Conservation (phyloP, 2,113 vertebrate species). For the Gobius niger region DNA sequence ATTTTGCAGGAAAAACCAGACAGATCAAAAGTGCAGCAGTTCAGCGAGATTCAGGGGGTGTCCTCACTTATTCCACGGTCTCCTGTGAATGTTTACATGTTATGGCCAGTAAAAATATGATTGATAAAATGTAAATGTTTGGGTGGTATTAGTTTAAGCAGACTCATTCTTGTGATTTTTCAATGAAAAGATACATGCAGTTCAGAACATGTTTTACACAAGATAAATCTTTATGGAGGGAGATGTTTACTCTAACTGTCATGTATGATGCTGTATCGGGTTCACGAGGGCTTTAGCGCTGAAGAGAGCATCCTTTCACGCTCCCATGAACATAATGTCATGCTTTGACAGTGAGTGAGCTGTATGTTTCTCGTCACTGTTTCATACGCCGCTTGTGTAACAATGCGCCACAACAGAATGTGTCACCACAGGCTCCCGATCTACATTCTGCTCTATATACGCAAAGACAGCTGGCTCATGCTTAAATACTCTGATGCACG, state of each 20-base stretch:
- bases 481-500: constrained; percentile 30
- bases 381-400: constrained; percentile 28
- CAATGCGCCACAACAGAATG: constrained; percentile 39
- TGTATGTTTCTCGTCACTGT: constrained; percentile 9
- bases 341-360: constrained; percentile 4
- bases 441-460: constrained; percentile 24
- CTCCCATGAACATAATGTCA: constrained; percentile 19
- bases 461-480: constrained; percentile 35
- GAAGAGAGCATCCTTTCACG: constrained; percentile 7
- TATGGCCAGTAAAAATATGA: too few species aligned
- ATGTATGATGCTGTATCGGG: constrained; percentile 14
- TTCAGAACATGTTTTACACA: too few species aligned
- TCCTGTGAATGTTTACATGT: too few species aligned
- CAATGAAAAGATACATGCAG: too few species aligned
- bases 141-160: too few species aligned
- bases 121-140: too few species aligned
- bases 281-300: neutral
- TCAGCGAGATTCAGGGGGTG: too few species aligned
- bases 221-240: too few species aligned
- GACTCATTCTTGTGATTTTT: too few species aligned
- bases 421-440: constrained; percentile 29
- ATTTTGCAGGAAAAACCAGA: too few species aligned
- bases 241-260: neutral
- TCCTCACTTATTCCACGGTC: too few species aligned
- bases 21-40: too few species aligned